Percentiles rank a stretch among this genome's conserved stretches.
phyloP scores from a whole-genome alignment of 1,140 invertebrate species.

The Cyclina sinensis region DNA sequence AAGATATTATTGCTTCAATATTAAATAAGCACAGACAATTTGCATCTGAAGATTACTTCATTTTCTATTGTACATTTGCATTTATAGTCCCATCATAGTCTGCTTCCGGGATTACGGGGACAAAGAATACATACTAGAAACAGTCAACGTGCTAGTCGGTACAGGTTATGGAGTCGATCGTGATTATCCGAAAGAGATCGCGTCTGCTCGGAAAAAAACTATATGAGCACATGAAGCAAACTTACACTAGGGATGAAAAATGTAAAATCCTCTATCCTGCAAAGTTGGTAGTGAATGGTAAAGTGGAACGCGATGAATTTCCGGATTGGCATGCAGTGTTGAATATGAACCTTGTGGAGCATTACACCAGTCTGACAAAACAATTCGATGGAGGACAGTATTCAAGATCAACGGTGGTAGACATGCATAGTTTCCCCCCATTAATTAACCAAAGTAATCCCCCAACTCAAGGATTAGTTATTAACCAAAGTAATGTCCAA shows the following conservation, averaged over 20 bases:
- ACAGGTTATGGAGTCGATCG: conserved; percentile 12
- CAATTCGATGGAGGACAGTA: too few relatives aligned
- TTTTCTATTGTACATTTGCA: too few relatives aligned
- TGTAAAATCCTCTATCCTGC: conserved; percentile 6
- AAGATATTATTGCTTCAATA: too few relatives aligned
- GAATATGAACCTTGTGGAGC: neutral
- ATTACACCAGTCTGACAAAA: too few relatives aligned
- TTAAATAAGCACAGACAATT: too few relatives aligned
- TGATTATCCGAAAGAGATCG: conserved; percentile 31
- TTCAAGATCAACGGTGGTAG: too few relatives aligned
- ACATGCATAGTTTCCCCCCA: too few relatives aligned
- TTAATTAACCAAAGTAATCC: too few relatives aligned
- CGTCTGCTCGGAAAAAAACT: neutral
- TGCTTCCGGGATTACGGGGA: conserved; percentile 17
- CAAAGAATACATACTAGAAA: conserved; percentile 19
- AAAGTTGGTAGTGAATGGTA: neutral
- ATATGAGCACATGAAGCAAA: neutral
- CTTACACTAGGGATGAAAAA: neutral
- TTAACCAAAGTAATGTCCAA: too few relatives aligned
- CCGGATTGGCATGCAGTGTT: conserved; percentile 22
- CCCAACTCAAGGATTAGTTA: too few relatives aligned
- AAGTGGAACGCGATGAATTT: neutral
- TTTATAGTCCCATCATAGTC: neutral
- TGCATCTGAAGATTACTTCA: too few relatives aligned
- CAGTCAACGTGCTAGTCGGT: neutral